Percentiles rank a stretch among this genome's conserved stretches.
Evolutionary conservation across 2,113 vertebrate genomes (phyloP).

Genomic region (Siniperca chuatsi): DNA sequence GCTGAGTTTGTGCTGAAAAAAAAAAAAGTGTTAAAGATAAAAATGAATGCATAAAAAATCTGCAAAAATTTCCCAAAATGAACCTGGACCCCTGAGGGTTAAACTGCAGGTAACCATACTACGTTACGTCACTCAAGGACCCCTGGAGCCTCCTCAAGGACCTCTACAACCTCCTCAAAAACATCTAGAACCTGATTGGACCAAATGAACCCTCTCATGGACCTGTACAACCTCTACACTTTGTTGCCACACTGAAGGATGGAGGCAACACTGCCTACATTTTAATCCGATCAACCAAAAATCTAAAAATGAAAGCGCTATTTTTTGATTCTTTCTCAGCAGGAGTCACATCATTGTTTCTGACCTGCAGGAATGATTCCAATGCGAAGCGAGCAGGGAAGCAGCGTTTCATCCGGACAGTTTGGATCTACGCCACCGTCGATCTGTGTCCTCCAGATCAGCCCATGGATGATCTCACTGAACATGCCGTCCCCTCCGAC

Average conservation of each 20-base stretch:
- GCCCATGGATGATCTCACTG: conserved; percentile 95
- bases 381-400: conserved; percentile 88
- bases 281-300: background rate
- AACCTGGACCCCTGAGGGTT: background rate
- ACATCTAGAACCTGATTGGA: too few species aligned
- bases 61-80: too few species aligned
- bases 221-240: background rate
- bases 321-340: background rate
- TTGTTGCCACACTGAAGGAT: background rate
- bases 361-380: conserved; percentile 97
- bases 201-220: background rate
- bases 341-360: background rate
- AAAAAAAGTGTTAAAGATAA: too few species aligned
- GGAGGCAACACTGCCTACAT: background rate
- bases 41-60: too few species aligned
- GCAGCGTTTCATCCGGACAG: conserved; percentile 84
- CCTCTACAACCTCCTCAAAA: background rate
- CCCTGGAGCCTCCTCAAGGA: background rate
- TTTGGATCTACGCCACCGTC: conserved; percentile 88
- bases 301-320: background rate
- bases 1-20: too few species aligned
- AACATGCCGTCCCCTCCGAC: conserved; percentile 98
- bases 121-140: background rate
- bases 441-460: conserved; percentile 90
- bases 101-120: background rate